Evolutionary conservation across 2,888 invertebrate genomes (phyloP).

Genomic region (Galerucella calmariensis): DNA sequence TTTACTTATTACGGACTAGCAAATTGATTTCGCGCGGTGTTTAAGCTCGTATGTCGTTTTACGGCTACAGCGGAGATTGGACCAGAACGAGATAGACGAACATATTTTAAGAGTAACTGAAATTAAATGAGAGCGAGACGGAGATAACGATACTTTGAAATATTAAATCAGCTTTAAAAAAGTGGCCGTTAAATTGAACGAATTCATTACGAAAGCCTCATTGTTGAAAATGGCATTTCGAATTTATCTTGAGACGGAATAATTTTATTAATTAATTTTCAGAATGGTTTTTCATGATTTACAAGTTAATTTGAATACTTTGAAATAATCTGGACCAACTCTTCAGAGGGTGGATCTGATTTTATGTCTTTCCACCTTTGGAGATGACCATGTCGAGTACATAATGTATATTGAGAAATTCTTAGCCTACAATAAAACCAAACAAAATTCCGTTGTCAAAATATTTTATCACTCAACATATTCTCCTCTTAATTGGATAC

Average conservation of each 20-base stretch:
- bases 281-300: not conserved
- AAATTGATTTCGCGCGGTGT: constrained; percentile 52
- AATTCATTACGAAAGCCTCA: constrained; percentile 36
- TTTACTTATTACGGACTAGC: constrained; percentile 53
- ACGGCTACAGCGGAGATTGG: constrained; percentile 37
- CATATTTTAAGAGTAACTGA: constrained; percentile 35
- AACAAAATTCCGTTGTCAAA: too few species aligned
- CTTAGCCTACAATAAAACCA: too few species aligned
- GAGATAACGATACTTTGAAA: constrained; percentile 35
- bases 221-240: constrained; percentile 20
- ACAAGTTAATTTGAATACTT: not conserved
- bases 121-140: constrained; percentile 39
- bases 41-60: constrained; percentile 46
- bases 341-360: too few species aligned
- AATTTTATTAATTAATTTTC: constrained; percentile 17
- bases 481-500: too few species aligned
- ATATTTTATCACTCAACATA: too few species aligned
- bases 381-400: too few species aligned
- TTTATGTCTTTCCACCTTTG: not conserved
- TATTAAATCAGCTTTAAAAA: constrained; percentile 39
- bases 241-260: constrained; percentile 20
- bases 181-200: constrained; percentile 40
- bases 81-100: constrained; percentile 27
- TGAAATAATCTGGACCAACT: too few species aligned
- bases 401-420: too few species aligned